Base-by-base conservation (phyloP, 2,113 vertebrate species). In the Cisticola juncidis region DNA sequence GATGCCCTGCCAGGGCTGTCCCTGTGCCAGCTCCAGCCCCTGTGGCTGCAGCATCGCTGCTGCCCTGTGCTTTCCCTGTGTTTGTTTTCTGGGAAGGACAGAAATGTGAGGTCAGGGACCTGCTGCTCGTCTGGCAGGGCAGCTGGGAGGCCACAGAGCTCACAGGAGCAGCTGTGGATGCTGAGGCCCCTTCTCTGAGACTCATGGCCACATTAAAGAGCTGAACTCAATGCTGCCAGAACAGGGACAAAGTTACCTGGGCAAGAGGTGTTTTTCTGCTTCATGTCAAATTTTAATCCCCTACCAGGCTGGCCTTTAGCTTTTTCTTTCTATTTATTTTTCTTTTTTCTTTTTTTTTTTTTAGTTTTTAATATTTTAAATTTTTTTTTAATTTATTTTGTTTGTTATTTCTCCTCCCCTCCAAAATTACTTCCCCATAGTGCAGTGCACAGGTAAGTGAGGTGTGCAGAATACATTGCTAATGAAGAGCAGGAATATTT, bases 401-500 rank as follows among this genome's bases (percentile, higher is more conserved):
- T 57, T 71, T 51, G 3, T 53, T 48, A 42, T 36, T n/a, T 64
- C 51, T 40, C 12, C 58, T 28, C 78, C 83, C 86, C 51, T 66
- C 74, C 57, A 9, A 66, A 84, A 74, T 61, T 24, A 15, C 58
- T 93, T 91, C 78, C 81, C 95, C 70, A 3, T 79, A 94, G 86
- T 95, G 95, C 94, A 94, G 94, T 92, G 90, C 92, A 86, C 78
- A 70, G 78, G 44, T 65, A 83, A 90, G 72, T 78, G 94, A 86
- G 50, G 61, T 86, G 86, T 90, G 95, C 83, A 1, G 94, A 57
- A 33, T 94, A 92, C 68, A 62, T 93, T 6, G 85, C 85, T 90
- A 50, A 64, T n/a, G 68, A 72, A 50, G 44, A 94, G 81, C 92
- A 78, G 70, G 80, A 85, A 33, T 96, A 97, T 97, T 96, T 97